phyloP scores from a whole-genome alignment of 2,113 vertebrate genomes.

The Elanus axillaris region DNA sequence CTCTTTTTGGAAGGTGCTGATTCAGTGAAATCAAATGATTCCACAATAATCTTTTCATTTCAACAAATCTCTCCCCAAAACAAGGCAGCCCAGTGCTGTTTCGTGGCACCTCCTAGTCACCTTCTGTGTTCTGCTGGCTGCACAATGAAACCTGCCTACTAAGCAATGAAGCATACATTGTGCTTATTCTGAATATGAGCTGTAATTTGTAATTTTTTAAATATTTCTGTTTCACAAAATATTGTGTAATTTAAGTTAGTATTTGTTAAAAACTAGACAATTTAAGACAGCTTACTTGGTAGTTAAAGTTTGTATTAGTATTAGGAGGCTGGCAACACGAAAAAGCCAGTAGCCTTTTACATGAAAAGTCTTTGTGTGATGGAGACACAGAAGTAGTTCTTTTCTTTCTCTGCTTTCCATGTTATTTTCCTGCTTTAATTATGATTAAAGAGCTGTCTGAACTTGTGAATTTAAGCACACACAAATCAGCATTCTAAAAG shows the following conservation, averaged over 20 bases:
- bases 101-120: neutral
- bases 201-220: neutral
- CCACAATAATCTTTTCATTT: neutral
- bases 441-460: neutral
- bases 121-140: neutral
- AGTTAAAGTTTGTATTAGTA: neutral
- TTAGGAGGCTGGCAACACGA: neutral
- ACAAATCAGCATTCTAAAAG: neutral
- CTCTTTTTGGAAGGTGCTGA: neutral
- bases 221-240: neutral
- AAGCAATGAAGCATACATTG: neutral
- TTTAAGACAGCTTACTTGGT: neutral
- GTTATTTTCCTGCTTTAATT: neutral
- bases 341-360: neutral
- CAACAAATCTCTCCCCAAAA: neutral
- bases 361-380: neutral
- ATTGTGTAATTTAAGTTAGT: neutral
- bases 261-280: neutral
- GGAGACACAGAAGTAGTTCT: neutral
- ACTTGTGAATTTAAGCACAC: neutral
- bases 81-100: neutral
- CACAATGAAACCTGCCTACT: neutral
- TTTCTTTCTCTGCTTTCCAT: neutral
- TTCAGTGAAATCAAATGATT: neutral
- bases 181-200: neutral